Conservation (phyloP, 2,888 invertebrate genomes). For the Baccha elongata region DNA sequence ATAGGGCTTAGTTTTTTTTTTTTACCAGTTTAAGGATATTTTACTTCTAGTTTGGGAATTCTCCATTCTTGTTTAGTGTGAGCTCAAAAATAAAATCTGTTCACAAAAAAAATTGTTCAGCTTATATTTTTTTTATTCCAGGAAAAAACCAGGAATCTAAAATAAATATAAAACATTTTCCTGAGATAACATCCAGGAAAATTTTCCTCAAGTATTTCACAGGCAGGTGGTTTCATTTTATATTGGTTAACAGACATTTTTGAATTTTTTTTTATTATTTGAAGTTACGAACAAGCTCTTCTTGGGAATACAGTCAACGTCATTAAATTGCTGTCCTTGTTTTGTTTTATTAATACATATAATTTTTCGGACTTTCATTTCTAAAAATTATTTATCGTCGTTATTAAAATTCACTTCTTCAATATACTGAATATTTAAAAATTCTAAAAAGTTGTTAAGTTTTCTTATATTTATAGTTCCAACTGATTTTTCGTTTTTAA, state of each 20-base stretch:
- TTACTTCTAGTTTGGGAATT: conserved; percentile 45
- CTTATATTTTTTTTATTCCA: conserved; percentile 6
- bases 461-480: too few relatives aligned
- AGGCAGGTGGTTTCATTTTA: conserved; percentile 62
- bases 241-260: conserved; percentile 60
- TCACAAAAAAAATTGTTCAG: conserved; percentile 15
- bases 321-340: too few relatives aligned
- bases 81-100: conserved; percentile 27
- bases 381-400: too few relatives aligned
- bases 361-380: too few relatives aligned
- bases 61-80: conserved; percentile 13
- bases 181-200: conserved; percentile 53
- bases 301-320: background rate
- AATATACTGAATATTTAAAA: too few relatives aligned
- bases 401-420: too few relatives aligned
- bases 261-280: background rate
- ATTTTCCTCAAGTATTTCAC: conserved; percentile 58
- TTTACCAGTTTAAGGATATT: conserved; percentile 18
- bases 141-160: conserved; percentile 1
- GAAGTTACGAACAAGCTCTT: background rate
- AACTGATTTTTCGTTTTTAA: too few relatives aligned
- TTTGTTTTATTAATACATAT: too few relatives aligned
- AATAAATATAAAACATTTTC: conserved; percentile 33
- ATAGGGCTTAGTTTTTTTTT: background rate
- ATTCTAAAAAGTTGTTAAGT: too few relatives aligned